phyloP scores from a whole-genome alignment of 2,113 vertebrate species.

The Uropsilus gracilis region DNA sequence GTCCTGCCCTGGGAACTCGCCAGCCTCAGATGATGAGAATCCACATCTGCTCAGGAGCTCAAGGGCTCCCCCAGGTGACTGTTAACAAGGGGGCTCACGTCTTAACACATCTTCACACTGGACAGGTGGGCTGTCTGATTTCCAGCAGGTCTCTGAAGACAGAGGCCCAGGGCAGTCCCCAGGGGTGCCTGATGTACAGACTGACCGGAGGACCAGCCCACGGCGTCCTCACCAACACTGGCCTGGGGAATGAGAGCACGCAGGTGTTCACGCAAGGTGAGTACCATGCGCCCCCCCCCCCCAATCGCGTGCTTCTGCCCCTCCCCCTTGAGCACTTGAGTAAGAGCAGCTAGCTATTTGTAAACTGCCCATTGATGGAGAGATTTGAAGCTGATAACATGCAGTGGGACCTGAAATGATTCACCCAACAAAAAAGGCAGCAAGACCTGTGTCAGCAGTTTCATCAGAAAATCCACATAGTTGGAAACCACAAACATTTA shows the following conservation, averaged over 20 bases:
- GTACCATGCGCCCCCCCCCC: no score
- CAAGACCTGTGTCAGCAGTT: neutral
- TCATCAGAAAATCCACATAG: neutral
- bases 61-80: slow-evolving; percentile 76
- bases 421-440: neutral
- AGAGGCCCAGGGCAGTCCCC: slow-evolving; percentile 76
- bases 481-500: neutral
- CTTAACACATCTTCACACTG: slow-evolving; percentile 71
- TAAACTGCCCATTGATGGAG: neutral
- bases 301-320: neutral
- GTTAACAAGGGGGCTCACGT: slow-evolving; percentile 77
- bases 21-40: slow-evolving; percentile 82
- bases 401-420: neutral
- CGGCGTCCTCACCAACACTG: slow-evolving; percentile 87
- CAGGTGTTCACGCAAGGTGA: slow-evolving; percentile 90
- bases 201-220: slow-evolving; percentile 86
- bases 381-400: neutral
- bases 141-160: slow-evolving; percentile 81
- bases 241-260: slow-evolving; percentile 84
- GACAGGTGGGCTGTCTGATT: slow-evolving; percentile 81
- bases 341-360: neutral
- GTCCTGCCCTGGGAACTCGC: slow-evolving; percentile 72
- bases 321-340: neutral
- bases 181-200: slow-evolving; percentile 87
- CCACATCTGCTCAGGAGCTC: slow-evolving; percentile 73